phyloP scores from a whole-genome alignment of 2,113 vertebrate genomes.

The Nothoprocta pentlandii region DNA sequence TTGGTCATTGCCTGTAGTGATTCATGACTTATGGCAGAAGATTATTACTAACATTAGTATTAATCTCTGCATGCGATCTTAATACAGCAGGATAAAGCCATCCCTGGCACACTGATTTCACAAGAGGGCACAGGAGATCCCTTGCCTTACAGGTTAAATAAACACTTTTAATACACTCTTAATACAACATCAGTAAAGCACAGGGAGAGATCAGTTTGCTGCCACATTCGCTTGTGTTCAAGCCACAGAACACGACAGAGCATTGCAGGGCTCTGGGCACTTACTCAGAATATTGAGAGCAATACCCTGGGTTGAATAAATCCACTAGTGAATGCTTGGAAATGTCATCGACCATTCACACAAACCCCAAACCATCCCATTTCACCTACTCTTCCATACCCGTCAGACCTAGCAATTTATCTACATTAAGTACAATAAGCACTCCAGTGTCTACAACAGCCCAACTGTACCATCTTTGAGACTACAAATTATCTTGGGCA shows the following conservation, averaged over 20 bases:
- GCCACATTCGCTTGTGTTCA: neutral
- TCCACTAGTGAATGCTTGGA: neutral
- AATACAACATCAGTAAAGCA: neutral
- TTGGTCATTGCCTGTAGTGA: neutral
- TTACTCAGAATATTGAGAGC: neutral
- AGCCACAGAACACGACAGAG: neutral
- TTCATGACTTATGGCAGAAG: neutral
- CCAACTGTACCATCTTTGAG: neutral
- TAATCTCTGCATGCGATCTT: neutral
- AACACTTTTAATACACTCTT: fast-evolving
- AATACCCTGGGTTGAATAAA: neutral
- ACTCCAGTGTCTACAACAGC: neutral
- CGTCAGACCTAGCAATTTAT: neutral
- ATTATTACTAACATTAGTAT: neutral
- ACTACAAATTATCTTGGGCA: neutral
- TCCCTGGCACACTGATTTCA: neutral
- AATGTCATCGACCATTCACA: neutral
- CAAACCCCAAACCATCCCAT: neutral
- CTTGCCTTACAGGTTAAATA: neutral
- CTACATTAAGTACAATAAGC: neutral
- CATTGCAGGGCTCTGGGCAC: neutral
- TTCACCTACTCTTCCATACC: neutral
- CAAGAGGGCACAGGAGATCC: neutral
- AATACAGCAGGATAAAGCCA: neutral
- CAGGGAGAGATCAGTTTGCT: neutral